These are phyloP conservation scores for Aegotheles bennettii DNA, from an alignment of 2,113 vertebrate genomes.

Conservation along the genomic window DNA sequence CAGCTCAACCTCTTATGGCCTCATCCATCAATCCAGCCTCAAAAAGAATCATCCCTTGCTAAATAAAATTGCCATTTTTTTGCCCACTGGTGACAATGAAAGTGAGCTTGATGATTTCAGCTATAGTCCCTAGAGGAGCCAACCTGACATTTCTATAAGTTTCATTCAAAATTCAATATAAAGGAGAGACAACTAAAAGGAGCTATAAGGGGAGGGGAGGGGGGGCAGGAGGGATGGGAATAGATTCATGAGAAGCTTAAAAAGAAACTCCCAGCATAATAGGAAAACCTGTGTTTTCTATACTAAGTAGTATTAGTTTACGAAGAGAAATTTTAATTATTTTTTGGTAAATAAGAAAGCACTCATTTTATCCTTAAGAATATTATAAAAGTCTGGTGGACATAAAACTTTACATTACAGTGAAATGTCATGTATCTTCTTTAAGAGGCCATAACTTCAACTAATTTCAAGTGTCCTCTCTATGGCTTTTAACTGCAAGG, in stretches of 20 bases:
- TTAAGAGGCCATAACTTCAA: neutral
- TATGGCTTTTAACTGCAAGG: neutral
- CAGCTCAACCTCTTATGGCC: neutral
- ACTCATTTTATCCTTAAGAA: neutral
- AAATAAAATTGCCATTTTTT: constrained; percentile 3
- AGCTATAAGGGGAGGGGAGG: neutral
- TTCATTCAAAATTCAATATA: neutral
- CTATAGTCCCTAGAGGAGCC: neutral
- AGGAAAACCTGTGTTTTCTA: neutral
- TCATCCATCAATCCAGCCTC: neutral
- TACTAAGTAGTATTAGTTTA: neutral
- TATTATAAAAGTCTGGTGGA: neutral
- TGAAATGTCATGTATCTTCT: neutral
- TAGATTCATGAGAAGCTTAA: neutral
- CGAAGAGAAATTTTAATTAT: neutral
- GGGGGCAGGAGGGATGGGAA: neutral
- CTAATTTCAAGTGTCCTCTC: neutral
- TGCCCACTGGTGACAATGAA: neutral
- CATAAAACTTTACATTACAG: neutral
- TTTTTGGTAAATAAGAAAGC: neutral
- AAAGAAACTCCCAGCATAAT: neutral
- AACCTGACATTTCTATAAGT: neutral
- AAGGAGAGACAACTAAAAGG: neutral
- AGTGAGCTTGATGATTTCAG: neutral
- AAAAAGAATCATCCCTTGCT: neutral